Base-by-base conservation (phyloP, 1,140 invertebrate species). In the Mamestra configurata region DNA sequence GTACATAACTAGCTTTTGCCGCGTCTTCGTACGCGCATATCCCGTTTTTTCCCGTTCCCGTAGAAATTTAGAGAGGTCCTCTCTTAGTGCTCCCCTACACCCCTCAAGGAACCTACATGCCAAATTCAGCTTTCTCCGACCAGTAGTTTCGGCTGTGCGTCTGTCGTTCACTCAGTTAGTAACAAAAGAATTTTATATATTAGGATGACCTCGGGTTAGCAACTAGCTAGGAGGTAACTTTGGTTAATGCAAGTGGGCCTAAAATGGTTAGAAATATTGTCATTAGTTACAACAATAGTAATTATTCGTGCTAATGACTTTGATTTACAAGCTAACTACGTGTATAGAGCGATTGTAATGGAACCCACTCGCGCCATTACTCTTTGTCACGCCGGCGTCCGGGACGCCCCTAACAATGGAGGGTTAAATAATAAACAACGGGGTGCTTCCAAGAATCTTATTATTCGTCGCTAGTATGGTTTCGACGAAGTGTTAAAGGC, bases 391-490 rank as follows among this genome's bases (percentile, higher is more conserved):
- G 71, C 4, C 49, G 43, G n/a, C n/a, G n/a, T n/a, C 22, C 46
- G 68, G 46, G 61, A 72, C 70, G 24, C 31, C 55, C 61, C 22
- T 61, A 51, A 84, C 77, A 81, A 81, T 81, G 66, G 59, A 64
- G 79, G 78, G 72, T 79, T 70, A 68, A 86, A 81, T 79, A 82
- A 79, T 82, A 84, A 71, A 82, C 73, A 79, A 79, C 68, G 79
- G 51, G 61, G 77, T 66, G 68, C 53, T 77, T 80, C 66, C 78
- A 79, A 75, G 77, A 82, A 78, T 43, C 53, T 43, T 40, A 37
- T 75, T 75, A 75, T 75, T 40, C 35, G 18, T 40, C 20, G 31
- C 20, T 59, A 37, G 73, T 76, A 76, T 22, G 71, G 71, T 57
- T 51, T 71, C 43, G 24, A 6, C 13, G 68, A 71, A 71, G 46